A percentile compares a stretch with the other conserved stretches of the same genome.
Conservation (phyloP, 1,140 invertebrate species). For the Lasioglossum albipes region DNA sequence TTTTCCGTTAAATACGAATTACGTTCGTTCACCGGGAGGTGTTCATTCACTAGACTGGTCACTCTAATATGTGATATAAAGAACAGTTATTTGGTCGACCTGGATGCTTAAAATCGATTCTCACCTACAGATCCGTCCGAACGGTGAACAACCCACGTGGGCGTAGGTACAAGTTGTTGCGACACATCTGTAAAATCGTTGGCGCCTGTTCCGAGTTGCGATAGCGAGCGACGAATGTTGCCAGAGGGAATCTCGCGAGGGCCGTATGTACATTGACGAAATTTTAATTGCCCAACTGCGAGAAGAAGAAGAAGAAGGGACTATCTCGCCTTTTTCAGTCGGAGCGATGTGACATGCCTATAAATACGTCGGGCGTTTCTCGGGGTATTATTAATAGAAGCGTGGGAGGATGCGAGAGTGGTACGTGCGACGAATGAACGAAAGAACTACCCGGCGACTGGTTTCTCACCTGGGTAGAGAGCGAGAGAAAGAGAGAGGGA, state of each 20-base stretch:
- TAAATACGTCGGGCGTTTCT: conserved; percentile 20
- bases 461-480: conserved; percentile 32
- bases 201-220: neutral
- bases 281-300: conserved; percentile 14
- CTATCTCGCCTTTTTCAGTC: neutral
- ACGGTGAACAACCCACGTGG: no score
- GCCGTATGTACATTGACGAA: conserved; percentile 2
- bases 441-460: conserved; percentile 26
- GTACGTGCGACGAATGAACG: conserved; percentile 52
- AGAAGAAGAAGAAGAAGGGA: no score
- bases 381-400: conserved; percentile 58
- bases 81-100: neutral
- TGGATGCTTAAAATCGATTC: no score
- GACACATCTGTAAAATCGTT: neutral
- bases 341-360: conserved; percentile 25
- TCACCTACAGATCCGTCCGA: no score
- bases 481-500: no score
- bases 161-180: no score
- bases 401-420: conserved; percentile 57
- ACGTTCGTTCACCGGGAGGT: no score
- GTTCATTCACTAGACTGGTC: no score
- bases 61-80: no score
- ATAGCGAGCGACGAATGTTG: neutral
- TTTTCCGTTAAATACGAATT: no score
- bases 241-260: neutral